These are phyloP conservation scores for Sciaenops ocellatus DNA, from an alignment of 2,797 vertebrate genomes.

Conservation along the genomic window DNA sequence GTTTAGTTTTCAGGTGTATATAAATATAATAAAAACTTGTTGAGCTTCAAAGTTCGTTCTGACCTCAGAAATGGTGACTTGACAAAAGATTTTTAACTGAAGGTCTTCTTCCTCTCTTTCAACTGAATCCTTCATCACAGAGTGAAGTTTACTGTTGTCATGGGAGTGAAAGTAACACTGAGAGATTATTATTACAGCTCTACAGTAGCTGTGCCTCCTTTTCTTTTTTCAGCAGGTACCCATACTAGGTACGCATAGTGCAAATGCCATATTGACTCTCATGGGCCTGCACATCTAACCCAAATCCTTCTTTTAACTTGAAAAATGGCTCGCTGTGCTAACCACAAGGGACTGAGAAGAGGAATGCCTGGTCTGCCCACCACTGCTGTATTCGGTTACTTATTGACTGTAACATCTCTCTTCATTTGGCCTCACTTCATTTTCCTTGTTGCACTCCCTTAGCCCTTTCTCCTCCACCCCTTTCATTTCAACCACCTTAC, in stretches of 20 bases:
- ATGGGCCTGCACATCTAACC: slow-evolving; percentile 86
- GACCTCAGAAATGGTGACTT: not conserved
- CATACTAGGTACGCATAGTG: slow-evolving; percentile 51
- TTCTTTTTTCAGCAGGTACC: slow-evolving; percentile 55
- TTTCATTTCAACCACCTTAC: slow-evolving; percentile 48
- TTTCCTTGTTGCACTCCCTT: slow-evolving; percentile 56
- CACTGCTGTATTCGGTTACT: slow-evolving; percentile 81
- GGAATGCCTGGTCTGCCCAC: slow-evolving; percentile 78
- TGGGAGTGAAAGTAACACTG: slow-evolving; percentile 3
- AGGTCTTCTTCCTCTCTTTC: not conserved
- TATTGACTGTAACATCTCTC: slow-evolving; percentile 86
- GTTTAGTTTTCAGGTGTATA: not conserved
- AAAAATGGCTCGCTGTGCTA: slow-evolving; percentile 84
- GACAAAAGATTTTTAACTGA: not conserved
- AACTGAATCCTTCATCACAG: not conserved
- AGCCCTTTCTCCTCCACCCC: slow-evolving; percentile 36
- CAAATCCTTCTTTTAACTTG: slow-evolving; percentile 89
- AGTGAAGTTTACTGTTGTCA: not conserved
- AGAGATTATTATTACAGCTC: slow-evolving; percentile 43
- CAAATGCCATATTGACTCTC: slow-evolving; percentile 84
- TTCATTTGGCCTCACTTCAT: slow-evolving; percentile 72
- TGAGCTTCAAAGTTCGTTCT: not conserved
- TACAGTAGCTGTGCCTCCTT: slow-evolving; percentile 15
- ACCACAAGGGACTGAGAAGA: slow-evolving; percentile 83
- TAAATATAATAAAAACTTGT: not conserved